These are phyloP conservation scores for Pseudopodoces humilis DNA, from an alignment of 2,113 vertebrate genomes.

Conservation along the genomic window DNA sequence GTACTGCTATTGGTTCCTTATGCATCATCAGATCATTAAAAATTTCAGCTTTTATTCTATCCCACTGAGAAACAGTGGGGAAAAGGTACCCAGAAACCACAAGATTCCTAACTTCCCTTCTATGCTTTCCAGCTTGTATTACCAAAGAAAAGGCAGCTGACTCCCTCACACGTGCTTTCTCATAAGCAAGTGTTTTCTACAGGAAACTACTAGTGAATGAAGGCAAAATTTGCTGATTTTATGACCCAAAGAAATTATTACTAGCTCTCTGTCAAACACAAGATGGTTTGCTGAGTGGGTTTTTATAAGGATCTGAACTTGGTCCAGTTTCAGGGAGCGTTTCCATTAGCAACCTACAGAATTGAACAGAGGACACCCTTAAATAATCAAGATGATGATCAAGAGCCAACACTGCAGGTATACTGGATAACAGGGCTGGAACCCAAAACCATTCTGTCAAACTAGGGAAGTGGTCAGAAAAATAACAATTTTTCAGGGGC, in stretches of 20 bases:
- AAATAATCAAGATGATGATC: neutral
- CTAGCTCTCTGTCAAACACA: neutral
- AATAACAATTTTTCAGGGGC: neutral
- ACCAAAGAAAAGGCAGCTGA: neutral
- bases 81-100: neutral
- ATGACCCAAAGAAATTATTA: neutral
- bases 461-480: neutral
- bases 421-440: neutral
- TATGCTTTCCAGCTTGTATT: neutral
- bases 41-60: neutral
- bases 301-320: neutral
- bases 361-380: neutral
- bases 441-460: neutral
- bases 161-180: neutral
- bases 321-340: neutral
- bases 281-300: neutral
- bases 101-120: neutral
- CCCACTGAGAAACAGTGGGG: neutral
- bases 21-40: neutral
- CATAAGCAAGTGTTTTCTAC: neutral
- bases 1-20: neutral
- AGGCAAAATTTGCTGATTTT: neutral
- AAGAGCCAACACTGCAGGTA: neutral
- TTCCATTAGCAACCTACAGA: neutral
- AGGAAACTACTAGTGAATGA: neutral